Base-by-base conservation (phyloP, 1,140 invertebrate genomes). In the Lasioglossum baleicum region DNA sequence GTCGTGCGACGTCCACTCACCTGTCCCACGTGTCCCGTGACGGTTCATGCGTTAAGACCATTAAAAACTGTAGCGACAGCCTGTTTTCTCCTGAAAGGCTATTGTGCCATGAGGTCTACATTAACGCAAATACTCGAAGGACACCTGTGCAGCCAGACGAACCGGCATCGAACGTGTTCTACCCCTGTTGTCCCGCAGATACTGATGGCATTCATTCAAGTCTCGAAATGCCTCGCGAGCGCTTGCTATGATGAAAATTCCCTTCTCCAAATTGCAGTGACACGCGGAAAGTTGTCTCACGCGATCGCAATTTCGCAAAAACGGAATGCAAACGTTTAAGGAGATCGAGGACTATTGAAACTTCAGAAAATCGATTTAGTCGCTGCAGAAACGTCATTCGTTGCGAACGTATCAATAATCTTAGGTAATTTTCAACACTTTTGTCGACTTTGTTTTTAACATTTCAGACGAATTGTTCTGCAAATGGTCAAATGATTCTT, bases 51-150 rank as follows among this genome's bases (percentile, higher is more conserved):
- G 66, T 60, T n/a, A 60, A 70, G 66, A 48, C 75, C 40, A 61
- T 69, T 76, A 76, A 69, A 58, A 58, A 58, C 56, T 20, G 56
- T 58, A 76, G 58, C 42, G 53, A 61, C 6, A 11, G 56, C 56
- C 56, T 42, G 56, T 53, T 76, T 61, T 58, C 56, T 8, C 26
- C n/a, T 31, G 53, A 58, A 70, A 76, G 56, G 66, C 26, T 53
- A 76, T 76, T 76, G 66, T 76, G 31, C 56, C 10, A 58, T 26
- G 75, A 58, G n/a, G 56, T 70, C 26, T 44, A 40, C 66, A n/a
- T 70, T 58, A 61, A 60, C 74, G 42, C 20, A n/a, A 17, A 68
- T 42, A 15, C 31, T 53, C 35, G 72, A 65, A 53, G 60, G 61
- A 42, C 56, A 76, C 51, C 75, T 76, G 75, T 69, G 53, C 65